These are phyloP conservation scores for Orthonyx spaldingii DNA, from an alignment of 2,113 vertebrate genomes.

Conservation along the genomic window DNA sequence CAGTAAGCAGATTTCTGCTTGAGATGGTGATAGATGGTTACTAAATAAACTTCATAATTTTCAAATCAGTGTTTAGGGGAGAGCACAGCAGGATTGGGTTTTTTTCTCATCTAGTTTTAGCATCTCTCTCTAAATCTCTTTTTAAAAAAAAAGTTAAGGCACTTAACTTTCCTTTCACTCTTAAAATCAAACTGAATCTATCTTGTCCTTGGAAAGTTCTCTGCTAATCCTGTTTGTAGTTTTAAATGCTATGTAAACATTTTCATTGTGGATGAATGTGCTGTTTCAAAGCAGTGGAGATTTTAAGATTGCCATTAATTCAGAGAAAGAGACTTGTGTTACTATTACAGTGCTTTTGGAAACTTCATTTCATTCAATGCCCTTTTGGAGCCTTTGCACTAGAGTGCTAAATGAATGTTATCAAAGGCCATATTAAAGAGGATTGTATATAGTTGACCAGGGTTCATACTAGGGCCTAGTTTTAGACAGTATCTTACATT, in stretches of 20 bases:
- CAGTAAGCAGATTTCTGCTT: too few species aligned
- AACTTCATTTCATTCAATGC: constrained; percentile 64
- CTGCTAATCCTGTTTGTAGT: constrained; percentile 22
- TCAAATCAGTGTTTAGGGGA: background rate
- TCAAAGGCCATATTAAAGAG: constrained; percentile 65
- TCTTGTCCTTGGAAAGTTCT: constrained; percentile 47
- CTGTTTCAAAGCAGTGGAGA: constrained; percentile 50
- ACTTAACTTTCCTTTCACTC: background rate
- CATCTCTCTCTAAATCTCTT: background rate
- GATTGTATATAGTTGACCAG: constrained; percentile 62
- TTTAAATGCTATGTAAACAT: constrained; percentile 54
- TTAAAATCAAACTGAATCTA: background rate
- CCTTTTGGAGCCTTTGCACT: constrained; percentile 26
- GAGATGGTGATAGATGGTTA: background rate
- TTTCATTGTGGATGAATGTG: constrained; percentile 41
- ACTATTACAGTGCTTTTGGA: constrained; percentile 18
- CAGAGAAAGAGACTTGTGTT: background rate
- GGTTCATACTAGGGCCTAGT: constrained; percentile 49
- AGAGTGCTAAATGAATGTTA: constrained; percentile 50
- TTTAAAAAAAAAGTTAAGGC: background rate
- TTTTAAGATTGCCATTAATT: constrained; percentile 61
- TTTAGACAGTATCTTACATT: constrained; percentile 60
- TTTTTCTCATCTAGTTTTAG: background rate
- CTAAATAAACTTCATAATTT: background rate
- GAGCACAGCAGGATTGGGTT: background rate